Evolutionary conservation across 2,888 invertebrate species (phyloP), one percentile per base, ranked within the genome.

Genomic region (Drosophila koepferae): DNA sequence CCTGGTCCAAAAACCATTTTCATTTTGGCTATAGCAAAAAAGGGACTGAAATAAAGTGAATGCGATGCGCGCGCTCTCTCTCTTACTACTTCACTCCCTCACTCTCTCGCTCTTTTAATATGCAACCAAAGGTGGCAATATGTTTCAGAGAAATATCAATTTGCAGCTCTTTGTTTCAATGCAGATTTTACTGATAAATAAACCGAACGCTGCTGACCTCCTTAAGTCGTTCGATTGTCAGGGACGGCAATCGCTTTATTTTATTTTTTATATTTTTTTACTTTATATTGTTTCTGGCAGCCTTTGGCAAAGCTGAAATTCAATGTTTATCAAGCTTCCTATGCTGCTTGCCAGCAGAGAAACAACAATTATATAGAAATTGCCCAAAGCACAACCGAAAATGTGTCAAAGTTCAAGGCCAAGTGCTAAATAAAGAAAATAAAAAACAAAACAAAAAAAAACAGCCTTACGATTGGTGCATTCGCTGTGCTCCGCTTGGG

Each of bases 351-450:
- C 86, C 84, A 85, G 75, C 2, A 56, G 61, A 14, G 28, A 28
- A 28, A 28, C 28, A 38, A 38, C 14, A 31, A 0, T 49, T 34
- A 18, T 34, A 34, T 34, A 34, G 6, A 36, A 41, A 16, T 56
- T 40, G 23, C 23, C 28, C 40, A 40, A 38, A 54, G 28, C 51
- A 55, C n/a, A 54, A 4, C 49, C 40, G 62, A 66, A 43, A 81
- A 71, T 69, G 59, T 64, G 61, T 64, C 55, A 43, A 72, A 73
- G 86, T 86, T 85, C 84, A 85, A 84, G 84, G 84, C 80, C 84
- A 80, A 82, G 73, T 63, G 40, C 23, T 4, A 23, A 20, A 9
- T 2, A 34, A 34, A 34, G 8, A 34, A 34, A 53, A 81, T 60
- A 69, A 59, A 14, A 14, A 23, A 20, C 3, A 1, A 48, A 49